Conservation (phyloP, 2,113 vertebrate species). For the Alethe castanea region DNA sequence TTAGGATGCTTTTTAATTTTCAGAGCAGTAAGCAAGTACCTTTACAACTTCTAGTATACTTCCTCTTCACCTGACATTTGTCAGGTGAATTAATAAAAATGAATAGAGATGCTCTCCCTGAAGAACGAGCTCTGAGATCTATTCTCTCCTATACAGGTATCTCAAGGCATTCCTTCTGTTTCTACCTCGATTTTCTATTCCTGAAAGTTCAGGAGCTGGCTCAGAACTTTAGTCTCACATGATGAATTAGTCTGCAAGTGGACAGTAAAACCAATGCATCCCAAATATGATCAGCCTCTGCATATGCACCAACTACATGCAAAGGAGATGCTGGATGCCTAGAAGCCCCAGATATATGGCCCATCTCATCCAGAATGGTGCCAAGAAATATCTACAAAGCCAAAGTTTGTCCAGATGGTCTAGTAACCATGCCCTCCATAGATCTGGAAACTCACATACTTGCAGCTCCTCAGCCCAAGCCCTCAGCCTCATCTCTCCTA, state of each 20-base stretch:
- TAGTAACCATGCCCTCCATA: background rate
- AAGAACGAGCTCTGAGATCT: background rate
- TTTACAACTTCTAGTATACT: background rate
- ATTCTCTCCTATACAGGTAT: background rate
- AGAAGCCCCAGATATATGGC: background rate
- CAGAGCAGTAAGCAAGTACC: background rate
- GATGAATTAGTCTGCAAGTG: background rate
- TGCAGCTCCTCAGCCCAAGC: background rate
- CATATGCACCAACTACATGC: background rate
- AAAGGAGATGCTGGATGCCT: background rate
- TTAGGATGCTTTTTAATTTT: background rate
- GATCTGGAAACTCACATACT: background rate
- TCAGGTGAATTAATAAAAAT: background rate
- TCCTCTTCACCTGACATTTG: background rate
- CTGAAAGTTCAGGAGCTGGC: background rate
- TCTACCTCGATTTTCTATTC: background rate
- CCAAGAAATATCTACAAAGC: background rate
- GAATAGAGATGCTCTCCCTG: background rate
- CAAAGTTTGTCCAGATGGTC: background rate
- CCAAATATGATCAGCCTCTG: background rate
- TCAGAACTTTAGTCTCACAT: background rate
- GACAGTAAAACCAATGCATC: background rate
- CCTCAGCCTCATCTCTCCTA: background rate
- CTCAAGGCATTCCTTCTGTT: background rate
- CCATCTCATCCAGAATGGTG: background rate